Conservation (phyloP, 2,888 invertebrate species). For the Agonum fuliginosum region DNA sequence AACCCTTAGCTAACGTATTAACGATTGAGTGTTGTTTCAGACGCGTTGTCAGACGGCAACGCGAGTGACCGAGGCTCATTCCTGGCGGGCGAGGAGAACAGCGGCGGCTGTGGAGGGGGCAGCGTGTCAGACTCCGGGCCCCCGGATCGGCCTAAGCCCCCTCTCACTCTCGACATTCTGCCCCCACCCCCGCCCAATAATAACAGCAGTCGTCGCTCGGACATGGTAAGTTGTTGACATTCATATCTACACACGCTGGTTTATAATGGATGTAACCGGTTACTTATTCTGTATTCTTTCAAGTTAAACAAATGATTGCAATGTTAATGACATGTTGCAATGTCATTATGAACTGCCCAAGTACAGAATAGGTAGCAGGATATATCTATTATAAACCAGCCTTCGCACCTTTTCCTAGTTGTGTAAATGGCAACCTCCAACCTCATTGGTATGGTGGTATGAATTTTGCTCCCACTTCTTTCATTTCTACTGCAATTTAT, state of each 20-base stretch:
- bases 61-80: slow-evolving; percentile 34
- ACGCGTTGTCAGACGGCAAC: slow-evolving; percentile 31
- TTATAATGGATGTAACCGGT: neutral
- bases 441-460: no score
- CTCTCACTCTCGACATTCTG: slow-evolving; percentile 45
- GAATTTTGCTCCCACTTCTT: no score
- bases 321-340: no score
- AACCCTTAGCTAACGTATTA: no score
- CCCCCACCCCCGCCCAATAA: slow-evolving; percentile 49
- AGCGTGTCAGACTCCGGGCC: slow-evolving; percentile 41
- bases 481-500: no score
- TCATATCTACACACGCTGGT: neutral
- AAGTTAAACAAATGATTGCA: no score
- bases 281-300: no score
- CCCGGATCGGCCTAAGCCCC: slow-evolving; percentile 28
- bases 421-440: no score
- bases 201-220: slow-evolving; percentile 22
- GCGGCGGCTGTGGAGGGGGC: slow-evolving; percentile 58
- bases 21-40: slow-evolving; percentile 16
- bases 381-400: no score
- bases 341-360: no score
- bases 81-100: slow-evolving; percentile 58
- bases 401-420: no score
- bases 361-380: no score
- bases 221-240: slow-evolving; percentile 37